Conservation (phyloP, 1,140 invertebrate genomes). For the Luehdorfia chinensis region DNA sequence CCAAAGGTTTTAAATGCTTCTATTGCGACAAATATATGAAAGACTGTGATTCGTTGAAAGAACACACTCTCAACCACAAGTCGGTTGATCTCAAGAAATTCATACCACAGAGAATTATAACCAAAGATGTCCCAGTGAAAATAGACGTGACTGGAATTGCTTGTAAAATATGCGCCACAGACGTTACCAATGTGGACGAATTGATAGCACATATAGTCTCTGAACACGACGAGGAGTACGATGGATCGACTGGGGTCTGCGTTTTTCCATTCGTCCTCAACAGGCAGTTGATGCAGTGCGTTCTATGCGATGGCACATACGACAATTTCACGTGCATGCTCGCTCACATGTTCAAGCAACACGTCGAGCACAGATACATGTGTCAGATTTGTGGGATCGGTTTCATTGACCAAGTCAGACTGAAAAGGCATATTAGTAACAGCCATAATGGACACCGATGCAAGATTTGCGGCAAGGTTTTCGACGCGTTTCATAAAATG, state of each 20-base stretch:
- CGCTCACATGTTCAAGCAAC: slow-evolving; percentile 45
- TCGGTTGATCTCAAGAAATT: slow-evolving; percentile 31
- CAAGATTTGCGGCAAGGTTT: slow-evolving; percentile 32
- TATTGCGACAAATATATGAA: slow-evolving; percentile 43
- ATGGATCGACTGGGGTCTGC: slow-evolving; percentile 30
- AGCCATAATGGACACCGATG: slow-evolving; percentile 35
- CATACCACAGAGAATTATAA: slow-evolving; percentile 36
- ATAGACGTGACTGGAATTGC: slow-evolving; percentile 33
- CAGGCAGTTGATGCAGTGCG: slow-evolving; percentile 32
- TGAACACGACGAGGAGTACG: slow-evolving; percentile 35
- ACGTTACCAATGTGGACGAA: slow-evolving; percentile 27
- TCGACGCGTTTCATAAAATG: slow-evolving; percentile 32
- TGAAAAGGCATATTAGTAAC: slow-evolving; percentile 42
- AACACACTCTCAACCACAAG: slow-evolving; percentile 37
- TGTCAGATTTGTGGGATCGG: slow-evolving; percentile 49
- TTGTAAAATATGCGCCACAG: slow-evolving; percentile 33
- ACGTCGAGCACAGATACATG: slow-evolving; percentile 32
- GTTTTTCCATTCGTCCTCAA: slow-evolving; percentile 39
- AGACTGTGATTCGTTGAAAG: slow-evolving; percentile 33
- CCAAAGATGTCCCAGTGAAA: slow-evolving; percentile 51
- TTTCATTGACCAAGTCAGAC: slow-evolving; percentile 33
- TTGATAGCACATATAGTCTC: slow-evolving; percentile 33
- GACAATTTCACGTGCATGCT: slow-evolving; percentile 43
- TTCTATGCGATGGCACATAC: slow-evolving; percentile 28
- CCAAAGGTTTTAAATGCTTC: slow-evolving; percentile 45